Base-by-base conservation (phyloP, 2,797 vertebrate genomes). In the Enoplosus armatus region DNA sequence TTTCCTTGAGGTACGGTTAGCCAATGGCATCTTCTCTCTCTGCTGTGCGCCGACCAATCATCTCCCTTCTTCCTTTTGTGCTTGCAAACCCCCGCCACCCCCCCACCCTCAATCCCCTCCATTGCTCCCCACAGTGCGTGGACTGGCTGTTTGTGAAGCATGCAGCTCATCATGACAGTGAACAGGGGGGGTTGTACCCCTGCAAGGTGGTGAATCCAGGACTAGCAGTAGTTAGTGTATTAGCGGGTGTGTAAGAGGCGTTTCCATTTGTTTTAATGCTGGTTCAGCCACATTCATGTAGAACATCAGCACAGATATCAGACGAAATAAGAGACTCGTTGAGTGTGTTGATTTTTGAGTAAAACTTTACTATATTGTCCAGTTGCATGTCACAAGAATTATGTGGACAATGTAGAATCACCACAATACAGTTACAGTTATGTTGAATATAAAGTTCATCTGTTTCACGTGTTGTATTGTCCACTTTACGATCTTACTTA, bases 1-100 rank as follows among this genome's bases (percentile, higher is more conserved):
- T 93, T 89, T 91, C 90, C 90, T 90, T 93, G 95, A 96, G 95
- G 95, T 96, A 96, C 71, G 90, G 90, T 93, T n/a, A 93, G 91
- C 90, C 91, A 91, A 91, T 81, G 83, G 72, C 79, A 45, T 90
- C 85, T 65, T 77, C 80, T 89, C 69, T 85, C 88, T 79, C 80
- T 79, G 89, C 88, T 90, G 37, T 79, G 72, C 64, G 58, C 70
- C 60, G 43, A 72, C 89, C 90, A 87, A 85, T 91, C 92, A 85
- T 72, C 72, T 72, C 33, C 62, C 80, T 83, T 75, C 67, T 83
- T 83, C 75, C 86, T 90, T 72, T 72, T 80, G 71, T 85, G 85
- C 70, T 71, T 41, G 43, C 82, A 63, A 29, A 8, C 24, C 18
- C 22, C 9, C 51, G 22, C 59, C 3, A 4, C 18, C 16, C 24